phyloP scores from a whole-genome alignment of 2,797 vertebrate species.

The Lindbergichthys nudifrons region DNA sequence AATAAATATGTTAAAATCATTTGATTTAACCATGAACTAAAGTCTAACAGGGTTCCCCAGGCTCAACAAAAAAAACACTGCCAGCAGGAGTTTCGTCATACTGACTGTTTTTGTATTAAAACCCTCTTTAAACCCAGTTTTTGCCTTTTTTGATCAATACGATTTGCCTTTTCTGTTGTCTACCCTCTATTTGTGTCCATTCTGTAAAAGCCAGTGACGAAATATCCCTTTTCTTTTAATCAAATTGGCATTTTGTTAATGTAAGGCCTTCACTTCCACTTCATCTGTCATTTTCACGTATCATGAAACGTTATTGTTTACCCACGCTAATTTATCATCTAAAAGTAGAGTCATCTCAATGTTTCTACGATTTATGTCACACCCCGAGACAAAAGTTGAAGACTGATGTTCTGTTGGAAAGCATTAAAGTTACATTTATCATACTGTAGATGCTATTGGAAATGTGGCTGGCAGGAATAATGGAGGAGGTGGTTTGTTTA shows the following conservation, averaged over 20 bases:
- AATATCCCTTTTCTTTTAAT: conserved; percentile 1
- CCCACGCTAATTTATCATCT: conserved; percentile 6
- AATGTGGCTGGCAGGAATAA: conserved; percentile 8
- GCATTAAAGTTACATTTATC: conserved; percentile 8
- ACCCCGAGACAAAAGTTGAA: neutral
- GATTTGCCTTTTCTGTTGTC: conserved; percentile 37
- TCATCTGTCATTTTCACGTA: conserved; percentile 21
- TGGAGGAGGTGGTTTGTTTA: conserved; percentile 38
- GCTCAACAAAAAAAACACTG: neutral
- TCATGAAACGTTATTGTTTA: neutral
- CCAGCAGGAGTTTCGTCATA: conserved; percentile 3
- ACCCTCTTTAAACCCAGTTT: no score
- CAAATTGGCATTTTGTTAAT: conserved; percentile 9
- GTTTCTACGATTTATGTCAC: neutral
- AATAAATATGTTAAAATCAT: neutral
- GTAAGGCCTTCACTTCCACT: conserved; percentile 7
- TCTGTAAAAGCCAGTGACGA: conserved; percentile 1
- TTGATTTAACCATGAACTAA: neutral
- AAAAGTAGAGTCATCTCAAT: neutral
- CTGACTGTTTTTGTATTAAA: neutral
- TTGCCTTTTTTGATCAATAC: conserved; percentile 19
- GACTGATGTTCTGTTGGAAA: conserved; percentile 37
- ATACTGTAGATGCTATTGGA: neutral
- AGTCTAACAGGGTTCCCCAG: neutral
- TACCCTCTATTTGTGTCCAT: neutral